Evolutionary conservation across 2,113 vertebrate genomes (phyloP).

Genomic region (Pollachius pollachius): DNA sequence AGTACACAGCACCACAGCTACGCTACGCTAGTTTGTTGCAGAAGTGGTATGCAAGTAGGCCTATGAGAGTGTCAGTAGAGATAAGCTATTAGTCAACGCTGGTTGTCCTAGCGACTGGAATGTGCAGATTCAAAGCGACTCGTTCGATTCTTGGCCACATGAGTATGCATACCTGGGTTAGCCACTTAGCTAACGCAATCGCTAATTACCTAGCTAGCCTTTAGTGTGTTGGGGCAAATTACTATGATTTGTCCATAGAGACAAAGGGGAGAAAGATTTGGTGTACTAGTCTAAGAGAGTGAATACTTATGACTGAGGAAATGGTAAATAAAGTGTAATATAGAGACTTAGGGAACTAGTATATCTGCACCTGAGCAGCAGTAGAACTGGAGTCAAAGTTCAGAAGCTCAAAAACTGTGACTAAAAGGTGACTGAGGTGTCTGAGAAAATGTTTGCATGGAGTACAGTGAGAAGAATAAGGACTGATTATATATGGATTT

Average conservation of each 20-base stretch:
- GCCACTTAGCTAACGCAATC: slow-evolving; percentile 5
- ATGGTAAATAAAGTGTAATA: background rate
- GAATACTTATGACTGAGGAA: background rate
- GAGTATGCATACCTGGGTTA: too few relatives aligned
- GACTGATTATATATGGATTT: slow-evolving; percentile 3
- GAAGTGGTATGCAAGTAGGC: background rate
- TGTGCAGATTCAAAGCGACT: slow-evolving; percentile 37
- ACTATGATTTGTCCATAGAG: background rate
- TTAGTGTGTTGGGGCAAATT: background rate
- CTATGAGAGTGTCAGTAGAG: background rate
- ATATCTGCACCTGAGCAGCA: background rate
- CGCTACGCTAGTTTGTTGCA: background rate
- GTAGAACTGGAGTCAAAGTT: background rate
- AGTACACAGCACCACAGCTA: background rate
- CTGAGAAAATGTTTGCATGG: background rate
- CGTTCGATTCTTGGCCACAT: slow-evolving; percentile 27
- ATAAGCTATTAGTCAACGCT: slow-evolving; percentile 11
- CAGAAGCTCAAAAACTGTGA: background rate
- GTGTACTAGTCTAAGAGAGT: background rate
- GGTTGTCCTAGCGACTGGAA: slow-evolving; percentile 20
- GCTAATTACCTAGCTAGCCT: background rate
- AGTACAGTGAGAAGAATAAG: background rate
- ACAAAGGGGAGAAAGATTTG: background rate
- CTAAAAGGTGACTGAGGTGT: background rate
- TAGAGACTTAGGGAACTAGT: background rate